A percentile compares a stretch with the other conserved stretches of the same genome.
phyloP scores from a whole-genome alignment of 92 coral and sea anemone genomes.

The Heliopora coerulea region DNA sequence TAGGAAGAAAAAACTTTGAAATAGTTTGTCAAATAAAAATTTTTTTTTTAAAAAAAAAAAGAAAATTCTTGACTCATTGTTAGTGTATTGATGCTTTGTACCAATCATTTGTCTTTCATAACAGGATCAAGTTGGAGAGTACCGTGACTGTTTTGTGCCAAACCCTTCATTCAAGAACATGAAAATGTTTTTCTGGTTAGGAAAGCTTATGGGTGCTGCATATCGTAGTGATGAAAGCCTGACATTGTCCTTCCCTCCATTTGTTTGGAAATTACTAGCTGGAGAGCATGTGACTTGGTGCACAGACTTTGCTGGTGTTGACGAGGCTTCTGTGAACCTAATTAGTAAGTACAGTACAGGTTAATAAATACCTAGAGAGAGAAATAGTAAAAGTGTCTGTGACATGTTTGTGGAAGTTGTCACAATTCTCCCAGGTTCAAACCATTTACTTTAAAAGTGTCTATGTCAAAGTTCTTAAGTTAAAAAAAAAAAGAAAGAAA shows the following conservation, averaged over 20 bases:
- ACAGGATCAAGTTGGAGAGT: constrained; percentile 84
- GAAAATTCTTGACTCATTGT: background rate
- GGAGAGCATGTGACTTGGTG: constrained; percentile 99
- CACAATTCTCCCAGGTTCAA: too few relatives aligned
- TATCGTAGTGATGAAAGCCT: constrained; percentile 97
- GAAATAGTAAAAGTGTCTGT: too few relatives aligned
- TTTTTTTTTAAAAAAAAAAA: too few relatives aligned
- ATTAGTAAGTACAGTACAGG: constrained; percentile 69
- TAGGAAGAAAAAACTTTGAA: too few relatives aligned
- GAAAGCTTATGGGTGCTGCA: constrained; percentile 85
- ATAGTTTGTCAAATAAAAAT: too few relatives aligned
- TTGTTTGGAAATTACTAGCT: constrained; percentile 90
- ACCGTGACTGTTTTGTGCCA: constrained; percentile 83
- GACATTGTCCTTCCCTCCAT: constrained; percentile 83
- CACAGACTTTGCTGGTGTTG: constrained; percentile 76
- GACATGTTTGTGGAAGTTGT: too few relatives aligned
- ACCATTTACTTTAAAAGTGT: too few relatives aligned
- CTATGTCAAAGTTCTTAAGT: too few relatives aligned
- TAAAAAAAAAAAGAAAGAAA: too few relatives aligned
- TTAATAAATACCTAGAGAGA: too few relatives aligned
- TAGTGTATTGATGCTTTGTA: background rate
- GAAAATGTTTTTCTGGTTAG: constrained; percentile 71
- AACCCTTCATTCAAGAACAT: constrained; percentile 73
- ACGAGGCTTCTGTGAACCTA: constrained; percentile 76
- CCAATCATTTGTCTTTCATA: background rate